These are phyloP conservation scores for Hyles euphorbiae DNA, from an alignment of 1,140 invertebrate species.

Conservation along the genomic window DNA sequence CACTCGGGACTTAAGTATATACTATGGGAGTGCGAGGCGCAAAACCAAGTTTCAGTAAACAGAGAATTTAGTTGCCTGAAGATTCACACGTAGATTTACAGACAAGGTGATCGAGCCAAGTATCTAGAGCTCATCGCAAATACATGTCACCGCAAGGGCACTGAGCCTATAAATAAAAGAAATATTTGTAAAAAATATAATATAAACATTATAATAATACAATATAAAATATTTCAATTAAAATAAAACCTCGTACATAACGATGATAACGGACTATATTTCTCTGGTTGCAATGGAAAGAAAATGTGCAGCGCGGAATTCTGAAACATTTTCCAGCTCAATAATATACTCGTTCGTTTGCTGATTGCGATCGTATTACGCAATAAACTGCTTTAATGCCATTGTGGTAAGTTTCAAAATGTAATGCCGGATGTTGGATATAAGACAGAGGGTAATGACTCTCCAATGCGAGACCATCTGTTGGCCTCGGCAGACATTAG, in stretches of 20 bases:
- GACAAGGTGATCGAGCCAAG: too few relatives aligned
- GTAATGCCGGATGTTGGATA: slow-evolving; percentile 3
- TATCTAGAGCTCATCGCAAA: too few relatives aligned
- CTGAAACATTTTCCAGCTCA: slow-evolving; percentile 48
- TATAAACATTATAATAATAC: too few relatives aligned
- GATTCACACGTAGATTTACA: too few relatives aligned
- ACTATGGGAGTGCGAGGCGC: too few relatives aligned
- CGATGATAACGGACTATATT: not conserved
- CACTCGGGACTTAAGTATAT: too few relatives aligned
- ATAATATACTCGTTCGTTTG: slow-evolving; percentile 42
- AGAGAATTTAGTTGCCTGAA: too few relatives aligned
- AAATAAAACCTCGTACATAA: not conserved
- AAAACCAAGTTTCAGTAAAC: too few relatives aligned
- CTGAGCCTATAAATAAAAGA: too few relatives aligned
- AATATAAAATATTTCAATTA: too few relatives aligned
- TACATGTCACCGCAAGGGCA: too few relatives aligned
- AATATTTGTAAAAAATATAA: too few relatives aligned
- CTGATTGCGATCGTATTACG: slow-evolving; percentile 21
- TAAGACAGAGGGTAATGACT: not conserved
- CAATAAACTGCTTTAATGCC: slow-evolving; percentile 13
- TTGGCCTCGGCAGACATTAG: not conserved
- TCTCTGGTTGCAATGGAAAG: slow-evolving; percentile 9
- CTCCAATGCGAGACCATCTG: not conserved
- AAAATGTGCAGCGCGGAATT: slow-evolving; percentile 50
- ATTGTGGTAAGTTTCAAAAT: not conserved